phyloP scores from a whole-genome alignment of 2,888 invertebrate genomes.

The Tigriopus californicus region DNA sequence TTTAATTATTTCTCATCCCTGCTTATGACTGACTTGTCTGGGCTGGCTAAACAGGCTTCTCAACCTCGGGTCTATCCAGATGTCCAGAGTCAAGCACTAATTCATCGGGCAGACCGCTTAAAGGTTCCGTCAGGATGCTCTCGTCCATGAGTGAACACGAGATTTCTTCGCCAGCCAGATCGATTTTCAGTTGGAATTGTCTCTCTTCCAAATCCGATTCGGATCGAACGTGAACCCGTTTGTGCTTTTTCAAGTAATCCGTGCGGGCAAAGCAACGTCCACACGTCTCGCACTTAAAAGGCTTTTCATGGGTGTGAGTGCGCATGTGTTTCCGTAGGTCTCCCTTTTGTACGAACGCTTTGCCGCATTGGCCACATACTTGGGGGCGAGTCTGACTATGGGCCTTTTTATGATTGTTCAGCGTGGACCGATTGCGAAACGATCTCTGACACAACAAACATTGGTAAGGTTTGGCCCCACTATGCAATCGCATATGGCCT shows the following conservation, averaged over 20 bases:
- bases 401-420: constrained; percentile 10
- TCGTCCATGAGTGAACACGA: too few species aligned
- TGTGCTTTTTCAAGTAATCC: constrained; percentile 10
- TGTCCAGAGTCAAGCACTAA: too few species aligned
- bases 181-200: too few species aligned
- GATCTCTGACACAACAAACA: constrained; percentile 9
- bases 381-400: constrained; percentile 5
- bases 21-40: too few species aligned
- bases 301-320: constrained; percentile 17
- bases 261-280: constrained; percentile 5
- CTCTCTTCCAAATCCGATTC: too few species aligned
- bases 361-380: constrained; percentile 16
- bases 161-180: too few species aligned
- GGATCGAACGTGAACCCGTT: not conserved
- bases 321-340: constrained; percentile 17
- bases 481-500: not conserved
- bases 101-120: too few species aligned
- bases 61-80: too few species aligned
- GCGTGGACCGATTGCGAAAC: constrained; percentile 3
- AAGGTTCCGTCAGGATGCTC: too few species aligned
- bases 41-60: too few species aligned
- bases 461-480: constrained; percentile 4
- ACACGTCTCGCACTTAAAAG: constrained; percentile 17
- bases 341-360: constrained; percentile 16
- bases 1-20: too few species aligned